These are phyloP conservation scores for Stenoptilia bipunctidactyla DNA, from an alignment of 2,888 invertebrate genomes.

Conservation along the genomic window DNA sequence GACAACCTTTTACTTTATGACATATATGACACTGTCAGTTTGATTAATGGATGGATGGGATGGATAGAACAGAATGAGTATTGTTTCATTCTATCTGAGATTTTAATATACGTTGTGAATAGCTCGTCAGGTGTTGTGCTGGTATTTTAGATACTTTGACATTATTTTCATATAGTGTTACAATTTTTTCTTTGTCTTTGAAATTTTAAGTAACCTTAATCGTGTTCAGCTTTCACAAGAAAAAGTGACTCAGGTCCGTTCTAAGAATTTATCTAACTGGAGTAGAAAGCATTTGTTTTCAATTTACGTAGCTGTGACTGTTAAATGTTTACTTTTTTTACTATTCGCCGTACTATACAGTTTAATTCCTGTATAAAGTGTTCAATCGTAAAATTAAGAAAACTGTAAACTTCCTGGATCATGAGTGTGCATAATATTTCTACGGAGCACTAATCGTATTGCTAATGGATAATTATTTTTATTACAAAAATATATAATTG, in stretches of 20 bases:
- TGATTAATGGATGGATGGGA: too few species aligned
- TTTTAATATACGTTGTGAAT: too few species aligned
- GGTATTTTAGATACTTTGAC: too few species aligned
- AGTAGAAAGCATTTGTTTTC: conserved; percentile 29
- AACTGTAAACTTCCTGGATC: conserved; percentile 38
- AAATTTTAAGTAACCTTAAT: conserved; percentile 14
- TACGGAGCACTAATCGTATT: conserved; percentile 22
- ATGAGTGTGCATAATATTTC: conserved; percentile 45
- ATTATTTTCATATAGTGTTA: conserved; percentile 12
- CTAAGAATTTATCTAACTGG: conserved; percentile 19
- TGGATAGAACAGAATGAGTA: too few species aligned
- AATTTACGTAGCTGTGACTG: conserved; percentile 21
- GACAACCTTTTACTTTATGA: too few species aligned
- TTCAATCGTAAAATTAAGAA: conserved; percentile 41
- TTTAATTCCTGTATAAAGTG: conserved; percentile 25
- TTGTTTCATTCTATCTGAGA: too few species aligned
- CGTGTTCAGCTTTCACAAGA: conserved; percentile 21
- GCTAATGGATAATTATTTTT: conserved; percentile 27
- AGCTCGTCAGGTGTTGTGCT: too few species aligned
- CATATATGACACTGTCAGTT: too few species aligned
- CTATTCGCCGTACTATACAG: conserved; percentile 26
- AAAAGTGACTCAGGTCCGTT: conserved; percentile 23
- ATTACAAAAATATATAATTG: not conserved
- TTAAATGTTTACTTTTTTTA: conserved; percentile 35
- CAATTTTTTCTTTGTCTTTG: conserved; percentile 19